Base-by-base conservation (phyloP, 2,888 invertebrate species). In the Drosophila prostipennis region DNA sequence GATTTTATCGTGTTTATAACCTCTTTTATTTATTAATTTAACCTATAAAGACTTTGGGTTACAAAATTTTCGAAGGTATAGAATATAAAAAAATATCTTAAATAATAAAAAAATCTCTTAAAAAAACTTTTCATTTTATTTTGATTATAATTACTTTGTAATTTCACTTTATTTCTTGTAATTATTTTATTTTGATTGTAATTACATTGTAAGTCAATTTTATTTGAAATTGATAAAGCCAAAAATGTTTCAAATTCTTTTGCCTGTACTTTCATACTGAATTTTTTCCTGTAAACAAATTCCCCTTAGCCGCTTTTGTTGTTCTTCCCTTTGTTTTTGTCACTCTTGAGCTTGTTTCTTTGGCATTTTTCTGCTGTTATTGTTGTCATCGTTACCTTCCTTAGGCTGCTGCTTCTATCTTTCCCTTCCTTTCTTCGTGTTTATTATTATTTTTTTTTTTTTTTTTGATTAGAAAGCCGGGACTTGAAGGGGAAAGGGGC, bases 361-460 rank as follows among this genome's bases (percentile, higher is more conserved):
- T 61, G 19, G 16, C 7, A n/a, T 6, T 37, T 39, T 45, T 11
- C 19, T 36, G 0, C 46, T 48, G 48, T 60, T 63, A 48, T 60
- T 48, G 40, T 63, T 61, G 61, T 60, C 61, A 34, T 54, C 49
- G 57, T 58, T 58, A 54, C 57, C 57, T 54, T 54, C 54, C 54
- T 53, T 6, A 29, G 54, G 55, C 26, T 48, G 40, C 19, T 46
- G 37, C 43, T 34, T 32, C 39, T 16, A 59, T 61, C 29, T 48
- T 14, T n/a, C 34, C 26, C 32, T 10, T 34, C 3, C 48, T 48
- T 19, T 16, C 32, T 19, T 48, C 45, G 16, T 32, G 29, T 46
- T 32, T 29, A 7, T 45, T 45, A 45, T 45, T 45, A 13, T 46
- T 2, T 29, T 46, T 19, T 26, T 7, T 19, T 52, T 16, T 26